Evolutionary conservation across 2,113 vertebrate genomes (phyloP).

Genomic region (Kobus ellipsiprymnus): DNA sequence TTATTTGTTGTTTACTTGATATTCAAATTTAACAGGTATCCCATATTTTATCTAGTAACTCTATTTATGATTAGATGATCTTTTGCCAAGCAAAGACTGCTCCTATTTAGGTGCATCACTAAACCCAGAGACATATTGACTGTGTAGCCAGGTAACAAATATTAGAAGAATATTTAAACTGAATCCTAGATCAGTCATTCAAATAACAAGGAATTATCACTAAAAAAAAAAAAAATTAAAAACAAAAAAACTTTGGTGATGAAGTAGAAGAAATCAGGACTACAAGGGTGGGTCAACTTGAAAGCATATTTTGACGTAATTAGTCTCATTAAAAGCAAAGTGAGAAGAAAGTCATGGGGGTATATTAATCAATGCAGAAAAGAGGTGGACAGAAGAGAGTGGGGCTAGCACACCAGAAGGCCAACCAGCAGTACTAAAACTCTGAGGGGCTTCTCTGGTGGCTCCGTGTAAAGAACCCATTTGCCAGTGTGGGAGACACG

Average conservation of each 20-base stretch:
- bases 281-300: background rate
- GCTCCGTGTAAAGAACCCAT: background rate
- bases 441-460: background rate
- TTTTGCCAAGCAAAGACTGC: background rate
- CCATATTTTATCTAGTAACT: background rate
- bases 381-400: background rate
- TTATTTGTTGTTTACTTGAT: background rate
- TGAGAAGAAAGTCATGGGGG: background rate
- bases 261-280: background rate
- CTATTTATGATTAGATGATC: background rate
- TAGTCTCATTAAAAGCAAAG: background rate
- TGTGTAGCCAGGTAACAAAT: background rate
- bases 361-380: background rate
- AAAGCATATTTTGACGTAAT: background rate
- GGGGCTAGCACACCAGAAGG: accelerated
- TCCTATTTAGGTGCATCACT: background rate
- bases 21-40: background rate
- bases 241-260: background rate
- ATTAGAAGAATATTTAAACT: background rate
- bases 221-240: background rate
- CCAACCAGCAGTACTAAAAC: background rate
- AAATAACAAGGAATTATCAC: background rate
- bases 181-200: background rate
- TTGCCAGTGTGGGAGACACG: accelerated
- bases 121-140: background rate